Conservation (phyloP, 30 jellyfish, hydroid and myxozoan genomes). For the Turritopsis dohrnii region DNA sequence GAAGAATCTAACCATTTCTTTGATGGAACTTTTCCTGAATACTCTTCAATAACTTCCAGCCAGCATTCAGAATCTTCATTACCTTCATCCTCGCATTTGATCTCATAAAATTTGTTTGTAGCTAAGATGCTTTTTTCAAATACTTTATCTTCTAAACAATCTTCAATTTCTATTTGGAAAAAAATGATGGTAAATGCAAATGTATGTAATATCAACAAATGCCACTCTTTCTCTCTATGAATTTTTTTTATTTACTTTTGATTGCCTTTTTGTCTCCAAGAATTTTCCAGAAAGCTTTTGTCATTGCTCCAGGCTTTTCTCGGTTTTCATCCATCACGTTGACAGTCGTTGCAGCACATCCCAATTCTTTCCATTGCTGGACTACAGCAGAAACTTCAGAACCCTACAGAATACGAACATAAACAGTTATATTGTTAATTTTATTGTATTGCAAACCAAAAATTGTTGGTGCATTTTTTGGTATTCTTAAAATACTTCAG, state of each 20-base stretch:
- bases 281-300: conserved; percentile 75
- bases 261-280: conserved; percentile 70
- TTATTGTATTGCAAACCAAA: too few relatives aligned
- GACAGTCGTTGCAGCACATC: conserved; percentile 67
- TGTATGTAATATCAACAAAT: too few relatives aligned
- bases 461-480: too few relatives aligned
- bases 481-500: too few relatives aligned
- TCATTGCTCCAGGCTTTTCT: conserved; percentile 59
- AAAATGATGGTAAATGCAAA: too few relatives aligned
- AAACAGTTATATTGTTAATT: too few relatives aligned
- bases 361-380: conserved; percentile 92
- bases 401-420: conserved; percentile 50
- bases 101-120: conserved; percentile 68
- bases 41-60: conserved; percentile 53
- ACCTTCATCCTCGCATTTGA: conserved; percentile 32
- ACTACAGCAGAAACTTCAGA: conserved; percentile 82
- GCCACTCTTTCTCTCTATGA: too few relatives aligned
- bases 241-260: too few relatives aligned
- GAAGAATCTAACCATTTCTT: conserved; percentile 86
- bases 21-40: conserved; percentile 81
- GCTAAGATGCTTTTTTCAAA: conserved; percentile 74
- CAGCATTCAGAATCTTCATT: conserved; percentile 56
- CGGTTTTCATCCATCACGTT: conserved; percentile 88
- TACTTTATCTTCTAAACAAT: conserved; percentile 63
- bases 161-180: conserved; percentile 67